Percentiles rank a stretch among this genome's conserved stretches.
Evolutionary conservation across 2,888 invertebrate species (phyloP).

Genomic region (Cloeon dipterum): DNA sequence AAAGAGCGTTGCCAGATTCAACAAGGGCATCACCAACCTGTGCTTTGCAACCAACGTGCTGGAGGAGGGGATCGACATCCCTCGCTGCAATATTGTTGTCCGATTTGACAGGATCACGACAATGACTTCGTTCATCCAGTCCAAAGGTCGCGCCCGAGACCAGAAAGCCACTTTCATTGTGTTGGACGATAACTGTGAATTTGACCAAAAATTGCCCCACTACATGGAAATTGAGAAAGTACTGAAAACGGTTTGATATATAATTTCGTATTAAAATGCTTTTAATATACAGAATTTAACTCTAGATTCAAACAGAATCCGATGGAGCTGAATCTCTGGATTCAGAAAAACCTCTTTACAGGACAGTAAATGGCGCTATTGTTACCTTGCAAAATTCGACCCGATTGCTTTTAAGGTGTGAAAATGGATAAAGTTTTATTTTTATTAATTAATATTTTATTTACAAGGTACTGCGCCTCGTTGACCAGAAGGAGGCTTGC

Average conservation of each 20-base stretch:
- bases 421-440: no score
- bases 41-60: slow-evolving; percentile 56
- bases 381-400: no score
- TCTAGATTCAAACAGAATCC: no score
- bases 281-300: slow-evolving; percentile 5
- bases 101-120: slow-evolving; percentile 45
- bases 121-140: slow-evolving; percentile 68
- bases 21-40: slow-evolving; percentile 33
- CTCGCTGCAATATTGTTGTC: slow-evolving; percentile 55
- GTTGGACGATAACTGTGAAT: slow-evolving; percentile 4
- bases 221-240: slow-evolving; percentile 4
- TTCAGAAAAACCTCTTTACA: no score
- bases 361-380: slow-evolving; percentile 5
- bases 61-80: slow-evolving; percentile 78
- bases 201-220: slow-evolving; percentile 5
- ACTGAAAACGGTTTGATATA: slow-evolving; percentile 4
- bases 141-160: slow-evolving; percentile 70
- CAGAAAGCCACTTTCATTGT: neutral
- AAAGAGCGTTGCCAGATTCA: slow-evolving; percentile 22
- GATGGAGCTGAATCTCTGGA: no score
- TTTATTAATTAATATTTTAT: no score
- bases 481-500: no score
- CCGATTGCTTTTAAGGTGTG: no score
- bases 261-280: no score
- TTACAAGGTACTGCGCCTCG: no score